These are phyloP conservation scores for Steromphala cineraria DNA, from an alignment of 2,888 invertebrate species.

Conservation along the genomic window DNA sequence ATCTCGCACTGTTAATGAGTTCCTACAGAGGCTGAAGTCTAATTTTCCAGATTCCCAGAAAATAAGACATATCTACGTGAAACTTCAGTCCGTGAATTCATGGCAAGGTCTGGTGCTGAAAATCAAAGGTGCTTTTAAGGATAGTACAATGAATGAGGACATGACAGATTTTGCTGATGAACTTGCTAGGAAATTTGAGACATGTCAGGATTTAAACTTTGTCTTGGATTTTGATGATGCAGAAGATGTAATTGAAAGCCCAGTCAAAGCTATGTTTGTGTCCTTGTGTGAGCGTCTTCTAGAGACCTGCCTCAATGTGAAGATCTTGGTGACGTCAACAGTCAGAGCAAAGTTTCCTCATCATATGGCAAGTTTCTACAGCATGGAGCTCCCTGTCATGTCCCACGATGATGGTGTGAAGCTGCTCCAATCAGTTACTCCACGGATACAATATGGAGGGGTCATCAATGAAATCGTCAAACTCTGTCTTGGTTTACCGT, in stretches of 20 bases:
- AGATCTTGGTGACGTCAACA: conserved; percentile 47
- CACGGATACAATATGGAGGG: conserved; percentile 38
- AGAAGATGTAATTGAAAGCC: conserved; percentile 42
- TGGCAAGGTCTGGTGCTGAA: background rate
- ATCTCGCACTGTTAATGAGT: conserved; percentile 41
- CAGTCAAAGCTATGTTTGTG: conserved; percentile 30
- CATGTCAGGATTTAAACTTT: background rate
- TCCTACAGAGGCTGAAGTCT: background rate
- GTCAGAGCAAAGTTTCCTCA: conserved; percentile 29
- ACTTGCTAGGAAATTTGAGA: background rate
- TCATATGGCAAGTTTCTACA: conserved; percentile 24
- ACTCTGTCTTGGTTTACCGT: conserved; percentile 46
- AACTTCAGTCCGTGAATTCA: background rate
- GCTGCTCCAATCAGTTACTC: conserved; percentile 35
- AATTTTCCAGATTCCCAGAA: background rate
- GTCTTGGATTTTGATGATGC: conserved; percentile 50
- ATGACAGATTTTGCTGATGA: background rate
- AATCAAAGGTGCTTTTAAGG: background rate
- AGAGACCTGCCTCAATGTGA: conserved; percentile 32
- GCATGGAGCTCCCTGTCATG: conserved; percentile 34
- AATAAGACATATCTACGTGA: conserved; percentile 24
- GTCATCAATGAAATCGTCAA: conserved; percentile 39
- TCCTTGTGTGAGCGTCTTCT: conserved; percentile 24
- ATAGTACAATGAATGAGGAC: too few species aligned
- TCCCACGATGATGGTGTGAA: conserved; percentile 30